Evolutionary conservation across 2,888 invertebrate genomes (phyloP), one percentile per base, ranked within the genome.

Genomic region (Troides helena): DNA sequence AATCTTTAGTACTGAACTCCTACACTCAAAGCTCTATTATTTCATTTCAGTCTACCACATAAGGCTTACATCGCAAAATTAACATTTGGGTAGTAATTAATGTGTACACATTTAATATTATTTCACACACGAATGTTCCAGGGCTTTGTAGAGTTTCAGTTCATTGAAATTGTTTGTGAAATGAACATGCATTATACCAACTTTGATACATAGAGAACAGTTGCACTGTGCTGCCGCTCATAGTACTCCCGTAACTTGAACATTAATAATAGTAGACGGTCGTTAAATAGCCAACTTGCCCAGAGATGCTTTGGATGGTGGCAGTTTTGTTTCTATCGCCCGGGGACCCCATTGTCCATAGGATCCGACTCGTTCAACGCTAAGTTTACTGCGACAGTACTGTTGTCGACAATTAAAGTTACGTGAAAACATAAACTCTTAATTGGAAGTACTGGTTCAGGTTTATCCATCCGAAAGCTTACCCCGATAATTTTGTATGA

Each of bases 371-470:
- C 23, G 57, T 57, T 57, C 12, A 12, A 14, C 17, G 23, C 39
- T 6, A 65, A 65, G 57, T 65, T 58, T 39, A 63, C 39, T 58
- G 21, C 17, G 12, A 36, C 39, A 56, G 53, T 2, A 65, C 10
- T 39, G 23, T 57, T 43, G 4, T 10, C n/a, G 39, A 65, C 57
- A 57, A 23, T 57, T 57, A 43, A 58, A 58, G 23, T 39, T 57
- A 56, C 39, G 57, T n/a, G 39, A 57, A 65, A 65, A 65, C 65
- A 39, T 23, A 14, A 39, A 65, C 57, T 57, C 17, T 57, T 64
- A 25, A 56, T 36, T 23, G n/a, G 53, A 64, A 65, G 21, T 56
- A 65, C 57, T 1, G 36, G 25, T 53, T 58, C 36, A 39, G 17
- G 36, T 39, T 14, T n/a, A 30, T 57, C 21, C 57, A 2, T 8